Base-by-base conservation (phyloP, 2,113 vertebrate species). In the Ovis canadensis region DNA sequence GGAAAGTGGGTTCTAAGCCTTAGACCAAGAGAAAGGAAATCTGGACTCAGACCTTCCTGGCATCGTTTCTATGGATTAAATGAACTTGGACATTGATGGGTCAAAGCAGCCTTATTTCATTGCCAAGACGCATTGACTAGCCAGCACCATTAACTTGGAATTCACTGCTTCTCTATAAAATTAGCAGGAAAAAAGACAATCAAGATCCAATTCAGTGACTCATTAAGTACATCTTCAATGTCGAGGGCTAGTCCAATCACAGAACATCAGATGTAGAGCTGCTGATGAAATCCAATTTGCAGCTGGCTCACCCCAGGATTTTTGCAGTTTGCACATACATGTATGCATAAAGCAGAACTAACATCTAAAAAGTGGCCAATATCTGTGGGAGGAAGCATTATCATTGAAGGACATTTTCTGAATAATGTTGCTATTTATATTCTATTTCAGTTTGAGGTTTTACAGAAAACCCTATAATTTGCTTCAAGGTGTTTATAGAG, bases 181-280 rank as follows among this genome's bases (percentile, higher is more conserved):
- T 92, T 23, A 78, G 85, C 67, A 33, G 7, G 67, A 71, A 29
- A 57, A 92, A 60, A 67, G 74, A 96, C 36, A 95, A 91, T 86
- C 23, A 91, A 94, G 90, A 84, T 29, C 36, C 60, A 60, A 23
- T 81, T 94, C 80, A 93, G 90, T 40, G 84, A 90, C 64, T 91
- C 92, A 90, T 96, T 86, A 92, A 85, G 80, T 84, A 77, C 33
- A 84, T 90, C 96, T 90, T 89, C 74, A 93, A 25, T 33, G 23
- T 92, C 11, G 29, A 57, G 21, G 55, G 21, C 10, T 43, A 15
- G 60, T 60, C 52, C 33, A 62, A 40, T 89, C 87, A 64, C 0
- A n/a, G 95, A 84, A 62, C 27, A 40, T 67, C 74, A 33, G 40
- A 33, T 60, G 62, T 6, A 59, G 67, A 74, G 27, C 12, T 77